Conservation (phyloP, 2,797 vertebrate species). For the Leptoclinus maculatus region DNA sequence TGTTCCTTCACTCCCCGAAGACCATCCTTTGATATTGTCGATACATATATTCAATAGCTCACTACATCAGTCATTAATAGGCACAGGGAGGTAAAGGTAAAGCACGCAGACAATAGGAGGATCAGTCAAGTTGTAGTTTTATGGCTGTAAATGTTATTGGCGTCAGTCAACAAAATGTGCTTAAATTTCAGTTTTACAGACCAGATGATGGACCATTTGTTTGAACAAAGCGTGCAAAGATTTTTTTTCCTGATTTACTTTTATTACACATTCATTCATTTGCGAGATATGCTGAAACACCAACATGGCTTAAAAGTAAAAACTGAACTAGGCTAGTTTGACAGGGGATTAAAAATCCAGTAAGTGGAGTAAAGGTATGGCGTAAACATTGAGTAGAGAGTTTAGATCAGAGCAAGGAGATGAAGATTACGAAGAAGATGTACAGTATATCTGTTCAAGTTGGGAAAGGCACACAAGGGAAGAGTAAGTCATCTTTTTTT, state of each 20-base stretch:
- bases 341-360: conserved; percentile 15
- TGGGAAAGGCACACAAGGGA: conserved; percentile 72
- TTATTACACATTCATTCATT: conserved; percentile 46
- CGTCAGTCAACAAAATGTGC: conserved; percentile 8
- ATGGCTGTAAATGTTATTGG: conserved; percentile 27
- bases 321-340: conserved; percentile 4
- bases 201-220: background rate
- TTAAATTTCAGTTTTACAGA: conserved; percentile 1
- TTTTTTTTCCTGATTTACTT: conserved; percentile 1
- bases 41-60: conserved; percentile 21
- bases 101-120: conserved; percentile 43
- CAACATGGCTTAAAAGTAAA: background rate
- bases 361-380: background rate
- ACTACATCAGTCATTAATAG: conserved; percentile 46
- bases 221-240: background rate
- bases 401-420: conserved; percentile 9
- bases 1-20: conserved; percentile 15
- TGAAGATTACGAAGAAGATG: conserved; percentile 8
- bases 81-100: conserved; percentile 73
- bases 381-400: conserved; percentile 11
- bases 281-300: conserved; percentile 11
- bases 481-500: conserved; percentile 30
- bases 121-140: conserved; percentile 37
- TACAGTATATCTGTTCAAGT: conserved; percentile 38
- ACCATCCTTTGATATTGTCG: conserved; percentile 12